Evolutionary conservation across 2,888 invertebrate genomes (phyloP).

Genomic region (Caenorhabditis becei): DNA sequence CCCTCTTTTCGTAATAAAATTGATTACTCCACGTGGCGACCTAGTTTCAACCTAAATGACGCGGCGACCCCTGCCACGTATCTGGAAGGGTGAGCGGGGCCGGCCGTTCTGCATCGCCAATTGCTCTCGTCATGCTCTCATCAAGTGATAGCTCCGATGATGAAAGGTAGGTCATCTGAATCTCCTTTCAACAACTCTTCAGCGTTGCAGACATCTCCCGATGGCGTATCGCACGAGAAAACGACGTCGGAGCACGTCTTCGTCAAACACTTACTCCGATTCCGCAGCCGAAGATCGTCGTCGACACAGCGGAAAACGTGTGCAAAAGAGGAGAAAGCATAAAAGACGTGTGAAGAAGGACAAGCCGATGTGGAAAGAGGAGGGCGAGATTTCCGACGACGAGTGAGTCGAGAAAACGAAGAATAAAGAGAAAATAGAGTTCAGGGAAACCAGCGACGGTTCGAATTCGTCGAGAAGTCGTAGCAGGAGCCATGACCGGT

Average conservation of each 20-base stretch:
- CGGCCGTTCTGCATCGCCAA: background rate
- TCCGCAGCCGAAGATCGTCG: background rate
- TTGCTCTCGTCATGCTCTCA: background rate
- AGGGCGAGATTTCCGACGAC: constrained; percentile 37
- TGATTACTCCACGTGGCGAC: background rate
- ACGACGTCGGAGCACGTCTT: constrained; percentile 28
- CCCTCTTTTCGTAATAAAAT: constrained; percentile 1
- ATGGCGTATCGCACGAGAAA: constrained; percentile 21
- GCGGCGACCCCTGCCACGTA: background rate
- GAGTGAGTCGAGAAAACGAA: background rate
- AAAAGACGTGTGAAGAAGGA: constrained; percentile 32
- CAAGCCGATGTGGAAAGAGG: constrained; percentile 57
- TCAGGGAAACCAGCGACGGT: constrained; percentile 10
- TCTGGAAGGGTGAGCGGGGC: background rate
- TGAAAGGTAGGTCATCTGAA: constrained; percentile 5
- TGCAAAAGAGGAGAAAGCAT: background rate
- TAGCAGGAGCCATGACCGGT: constrained; percentile 23
- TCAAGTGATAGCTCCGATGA: constrained; percentile 24
- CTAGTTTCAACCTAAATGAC: background rate
- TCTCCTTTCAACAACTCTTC: too few species aligned
- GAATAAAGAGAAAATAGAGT: background rate
- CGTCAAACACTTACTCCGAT: constrained; percentile 12
- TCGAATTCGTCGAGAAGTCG: constrained; percentile 15
- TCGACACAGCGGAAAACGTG: background rate
- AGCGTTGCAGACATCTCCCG: constrained; percentile 39